A percentile compares a stretch with the other conserved stretches of the same genome.
Evolutionary conservation across 2,797 vertebrate genomes (phyloP).

Genomic region (Helarctos malayanus): DNA sequence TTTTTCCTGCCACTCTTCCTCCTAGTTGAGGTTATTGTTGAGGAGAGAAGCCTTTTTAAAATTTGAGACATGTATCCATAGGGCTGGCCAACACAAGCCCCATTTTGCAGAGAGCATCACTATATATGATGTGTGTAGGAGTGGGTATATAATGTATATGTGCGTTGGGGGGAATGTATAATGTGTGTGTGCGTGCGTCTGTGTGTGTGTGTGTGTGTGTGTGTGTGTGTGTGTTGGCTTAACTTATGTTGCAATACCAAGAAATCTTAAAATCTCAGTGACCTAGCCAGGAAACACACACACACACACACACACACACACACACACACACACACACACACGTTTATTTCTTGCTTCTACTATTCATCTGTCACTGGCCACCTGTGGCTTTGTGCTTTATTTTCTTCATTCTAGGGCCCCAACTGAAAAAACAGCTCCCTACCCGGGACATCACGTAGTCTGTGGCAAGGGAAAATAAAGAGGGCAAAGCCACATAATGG

Average conservation of each 20-base stretch:
- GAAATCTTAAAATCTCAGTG: constrained; percentile 4
- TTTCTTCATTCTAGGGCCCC: background rate
- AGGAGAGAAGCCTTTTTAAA: background rate
- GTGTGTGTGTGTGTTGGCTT: background rate
- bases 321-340: background rate
- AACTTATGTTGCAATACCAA: constrained; percentile 21
- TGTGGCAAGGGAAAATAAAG: background rate
- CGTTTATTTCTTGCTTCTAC: background rate
- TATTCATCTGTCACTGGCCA: background rate
- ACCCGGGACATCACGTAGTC: background rate
- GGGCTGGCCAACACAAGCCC: background rate
- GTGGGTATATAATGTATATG: background rate
- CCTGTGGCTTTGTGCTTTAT: background rate
- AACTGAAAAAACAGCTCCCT: background rate
- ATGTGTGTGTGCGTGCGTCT: background rate
- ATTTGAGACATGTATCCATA: background rate
- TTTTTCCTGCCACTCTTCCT: background rate
- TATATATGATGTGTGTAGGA: background rate
- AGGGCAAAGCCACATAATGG: background rate
- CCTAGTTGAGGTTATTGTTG: background rate
- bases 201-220: background rate
- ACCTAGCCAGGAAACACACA: background rate
- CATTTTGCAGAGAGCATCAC: background rate
- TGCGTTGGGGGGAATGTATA: background rate
- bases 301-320: background rate